phyloP scores from a whole-genome alignment of 1,140 invertebrate genomes.

The Caenorhabditis remanei region DNA sequence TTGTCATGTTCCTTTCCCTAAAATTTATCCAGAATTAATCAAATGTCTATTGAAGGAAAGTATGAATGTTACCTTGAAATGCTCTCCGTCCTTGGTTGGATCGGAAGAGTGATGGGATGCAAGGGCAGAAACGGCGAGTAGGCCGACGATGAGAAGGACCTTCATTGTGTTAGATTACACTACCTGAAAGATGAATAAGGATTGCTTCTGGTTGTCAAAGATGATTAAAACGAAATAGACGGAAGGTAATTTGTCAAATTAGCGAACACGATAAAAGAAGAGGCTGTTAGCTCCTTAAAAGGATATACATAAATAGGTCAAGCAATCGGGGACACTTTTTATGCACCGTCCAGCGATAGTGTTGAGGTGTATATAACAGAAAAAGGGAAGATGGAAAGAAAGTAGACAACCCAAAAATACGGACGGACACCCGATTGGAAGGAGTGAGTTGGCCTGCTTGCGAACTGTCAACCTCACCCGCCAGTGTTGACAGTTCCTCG shows the following conservation, averaged over 20 bases:
- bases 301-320: conserved; percentile 50
- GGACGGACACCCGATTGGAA: conserved; percentile 48
- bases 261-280: background rate
- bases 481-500: conserved; percentile 52
- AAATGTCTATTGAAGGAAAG: background rate
- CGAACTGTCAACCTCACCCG: conserved; percentile 54
- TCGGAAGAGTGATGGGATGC: conserved; percentile 59
- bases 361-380: conserved; percentile 29
- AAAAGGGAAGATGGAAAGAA: background rate
- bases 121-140: conserved; percentile 32
- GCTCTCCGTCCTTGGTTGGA: conserved; percentile 58
- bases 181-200: conserved; percentile 35
- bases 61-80: conserved; percentile 54
- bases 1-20: conserved; percentile 84
- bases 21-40: background rate
- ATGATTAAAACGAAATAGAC: background rate
- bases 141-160: conserved; percentile 49
- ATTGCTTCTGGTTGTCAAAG: background rate
- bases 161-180: conserved; percentile 47
- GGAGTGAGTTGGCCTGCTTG: conserved; percentile 50
- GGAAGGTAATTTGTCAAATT: conserved; percentile 39
- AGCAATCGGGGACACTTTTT: conserved; percentile 55
- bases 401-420: conserved; percentile 43
- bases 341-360: conserved; percentile 32
- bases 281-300: background rate